Conservation (phyloP, 2,888 invertebrate species). For the Aquatica leii region DNA sequence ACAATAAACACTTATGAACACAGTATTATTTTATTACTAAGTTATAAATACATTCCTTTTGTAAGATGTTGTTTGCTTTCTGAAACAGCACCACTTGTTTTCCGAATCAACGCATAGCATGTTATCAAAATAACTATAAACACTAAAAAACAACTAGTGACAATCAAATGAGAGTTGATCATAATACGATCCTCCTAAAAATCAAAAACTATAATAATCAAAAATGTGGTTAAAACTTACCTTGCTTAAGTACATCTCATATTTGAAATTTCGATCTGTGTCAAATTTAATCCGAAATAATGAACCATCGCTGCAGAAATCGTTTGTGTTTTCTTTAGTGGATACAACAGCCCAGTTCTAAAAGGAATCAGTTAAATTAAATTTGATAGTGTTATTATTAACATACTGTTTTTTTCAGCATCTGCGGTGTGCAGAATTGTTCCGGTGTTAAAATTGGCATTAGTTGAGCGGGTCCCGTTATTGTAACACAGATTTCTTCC, state of each 20-base stretch:
- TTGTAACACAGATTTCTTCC: constrained; percentile 20
- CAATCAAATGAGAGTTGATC: constrained; percentile 37
- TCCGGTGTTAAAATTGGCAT: constrained; percentile 19
- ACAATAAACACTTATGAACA: constrained; percentile 14
- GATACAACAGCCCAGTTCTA: constrained; percentile 16
- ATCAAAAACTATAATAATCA: neutral
- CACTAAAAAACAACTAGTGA: constrained; percentile 35
- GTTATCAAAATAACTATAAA: constrained; percentile 34
- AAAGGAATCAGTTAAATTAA: too few relatives aligned
- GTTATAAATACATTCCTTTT: neutral
- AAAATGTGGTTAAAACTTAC: constrained; percentile 3
- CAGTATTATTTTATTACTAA: constrained; percentile 8
- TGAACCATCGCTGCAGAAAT: constrained; percentile 7
- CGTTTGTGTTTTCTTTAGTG: neutral
- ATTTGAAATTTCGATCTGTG: constrained; percentile 13
- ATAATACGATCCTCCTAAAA: constrained; percentile 36
- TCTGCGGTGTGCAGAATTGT: too few relatives aligned
- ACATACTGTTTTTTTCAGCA: too few relatives aligned
- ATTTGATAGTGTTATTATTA: too few relatives aligned
- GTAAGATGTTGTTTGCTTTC: constrained; percentile 24
- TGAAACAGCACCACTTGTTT: constrained; percentile 1
- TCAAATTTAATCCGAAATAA: constrained; percentile 11
- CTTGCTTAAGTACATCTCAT: constrained; percentile 17
- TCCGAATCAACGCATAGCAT: constrained; percentile 33
- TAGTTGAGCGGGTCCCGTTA: constrained; percentile 23